phyloP scores from a whole-genome alignment of 2,888 invertebrate species.

The Escarpia spicata region DNA sequence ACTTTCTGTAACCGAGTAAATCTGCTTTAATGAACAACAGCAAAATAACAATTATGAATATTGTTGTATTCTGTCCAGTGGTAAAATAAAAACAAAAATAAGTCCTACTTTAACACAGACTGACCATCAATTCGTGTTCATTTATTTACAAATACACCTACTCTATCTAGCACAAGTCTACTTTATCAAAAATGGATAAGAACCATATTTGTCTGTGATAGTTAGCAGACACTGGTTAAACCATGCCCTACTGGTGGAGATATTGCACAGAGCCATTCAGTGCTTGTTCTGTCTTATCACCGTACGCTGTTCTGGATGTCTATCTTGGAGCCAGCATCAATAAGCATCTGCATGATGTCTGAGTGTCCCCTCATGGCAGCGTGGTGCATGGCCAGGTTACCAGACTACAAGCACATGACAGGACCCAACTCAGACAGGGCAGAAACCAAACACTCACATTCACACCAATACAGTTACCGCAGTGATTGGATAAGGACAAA shows the following conservation, averaged over 20 bases:
- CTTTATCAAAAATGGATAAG: neutral
- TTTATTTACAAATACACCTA: neutral
- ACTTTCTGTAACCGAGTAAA: too few relatives aligned
- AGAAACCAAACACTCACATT: neutral
- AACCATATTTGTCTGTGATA: neutral
- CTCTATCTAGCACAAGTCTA: neutral
- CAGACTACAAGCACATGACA: constrained; percentile 50
- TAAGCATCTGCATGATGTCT: constrained; percentile 59
- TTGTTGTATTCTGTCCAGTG: neutral
- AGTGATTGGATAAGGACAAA: neutral
- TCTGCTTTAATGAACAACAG: neutral
- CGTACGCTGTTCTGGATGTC: constrained; percentile 61
- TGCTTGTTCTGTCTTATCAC: neutral
- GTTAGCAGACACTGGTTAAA: neutral
- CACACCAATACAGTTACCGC: neutral
- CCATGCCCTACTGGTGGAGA: neutral
- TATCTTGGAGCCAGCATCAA: constrained; percentile 60
- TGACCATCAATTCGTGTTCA: neutral
- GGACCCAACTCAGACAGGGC: neutral
- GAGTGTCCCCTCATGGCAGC: constrained; percentile 65
- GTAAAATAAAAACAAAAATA: neutral
- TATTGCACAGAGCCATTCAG: neutral
- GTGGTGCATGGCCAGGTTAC: constrained; percentile 63
- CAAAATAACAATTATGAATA: neutral
- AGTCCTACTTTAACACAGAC: neutral